phyloP scores from a whole-genome alignment of 2,797 vertebrate genomes.

The Gephyroberyx darwinii region DNA sequence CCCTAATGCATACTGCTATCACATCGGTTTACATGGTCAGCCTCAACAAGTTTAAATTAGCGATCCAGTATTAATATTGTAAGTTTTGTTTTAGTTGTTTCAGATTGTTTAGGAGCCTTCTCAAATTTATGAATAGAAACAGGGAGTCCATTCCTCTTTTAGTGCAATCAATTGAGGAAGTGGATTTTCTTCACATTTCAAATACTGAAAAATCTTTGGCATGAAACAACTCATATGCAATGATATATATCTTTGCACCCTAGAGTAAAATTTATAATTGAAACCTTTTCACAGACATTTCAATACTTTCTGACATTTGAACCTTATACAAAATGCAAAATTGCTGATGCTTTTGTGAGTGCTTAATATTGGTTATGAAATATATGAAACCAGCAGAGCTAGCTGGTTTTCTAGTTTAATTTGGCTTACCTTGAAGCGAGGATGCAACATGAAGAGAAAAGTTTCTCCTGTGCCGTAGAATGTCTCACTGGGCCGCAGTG shows the following conservation, averaged over 20 bases:
- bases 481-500: slow-evolving; percentile 79
- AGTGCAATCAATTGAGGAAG: background rate
- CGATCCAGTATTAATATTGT: background rate
- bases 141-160: background rate
- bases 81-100: background rate
- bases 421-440: slow-evolving; percentile 81
- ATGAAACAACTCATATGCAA: background rate
- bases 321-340: background rate
- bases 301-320: background rate
- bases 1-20: too few species aligned
- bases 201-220: background rate
- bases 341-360: background rate
- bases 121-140: background rate
- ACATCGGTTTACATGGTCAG: too few species aligned
- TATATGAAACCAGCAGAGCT: background rate
- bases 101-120: background rate
- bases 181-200: background rate
- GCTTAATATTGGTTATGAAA: background rate
- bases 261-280: background rate
- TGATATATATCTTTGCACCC: background rate
- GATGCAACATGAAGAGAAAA: slow-evolving; percentile 85
- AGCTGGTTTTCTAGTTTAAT: background rate
- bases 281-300: background rate
- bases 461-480: slow-evolving; percentile 88
- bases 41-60: too few species aligned